Evolutionary conservation across 2,888 invertebrate genomes (phyloP).

Genomic region (Lithosia quadra): DNA sequence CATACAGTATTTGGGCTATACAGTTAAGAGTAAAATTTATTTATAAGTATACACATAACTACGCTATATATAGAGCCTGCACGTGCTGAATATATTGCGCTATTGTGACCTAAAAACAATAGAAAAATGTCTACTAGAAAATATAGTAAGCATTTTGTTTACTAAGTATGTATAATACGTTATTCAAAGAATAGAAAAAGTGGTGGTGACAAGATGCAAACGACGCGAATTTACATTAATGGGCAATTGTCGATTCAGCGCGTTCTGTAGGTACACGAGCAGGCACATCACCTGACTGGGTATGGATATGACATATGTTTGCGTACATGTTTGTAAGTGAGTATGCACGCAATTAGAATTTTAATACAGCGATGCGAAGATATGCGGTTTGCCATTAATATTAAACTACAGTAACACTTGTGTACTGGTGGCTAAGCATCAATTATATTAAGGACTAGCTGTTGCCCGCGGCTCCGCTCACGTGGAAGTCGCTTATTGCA

Average conservation of each 20-base stretch:
- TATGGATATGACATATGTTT: conserved; percentile 84
- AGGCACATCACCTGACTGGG: conserved; percentile 61
- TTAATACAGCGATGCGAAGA: conserved; percentile 58
- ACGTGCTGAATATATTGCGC: conserved; percentile 55
- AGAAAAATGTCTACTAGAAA: conserved; percentile 58
- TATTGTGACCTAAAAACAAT: conserved; percentile 70
- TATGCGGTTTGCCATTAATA: conserved; percentile 54
- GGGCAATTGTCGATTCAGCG: conserved; percentile 75
- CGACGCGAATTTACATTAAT: conserved; percentile 76
- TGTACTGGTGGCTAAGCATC: not conserved
- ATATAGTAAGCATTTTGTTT: conserved; percentile 62
- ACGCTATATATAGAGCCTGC: conserved; percentile 30
- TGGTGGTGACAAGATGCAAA: conserved; percentile 63
- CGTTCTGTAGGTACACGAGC: conserved; percentile 61
- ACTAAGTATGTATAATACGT: conserved; percentile 33
- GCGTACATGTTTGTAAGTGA: conserved; percentile 63
- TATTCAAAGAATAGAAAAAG: conserved; percentile 50
- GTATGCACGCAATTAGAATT: conserved; percentile 64
- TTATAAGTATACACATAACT: not conserved
- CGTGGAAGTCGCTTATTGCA: too few species aligned
- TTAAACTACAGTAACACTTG: conserved; percentile 40
- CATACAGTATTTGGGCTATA: not conserved
- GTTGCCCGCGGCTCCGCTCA: too few species aligned
- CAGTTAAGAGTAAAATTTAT: not conserved
- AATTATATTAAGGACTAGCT: too few species aligned